Base-by-base conservation (phyloP, 2,113 vertebrate genomes). In the Castor canadensis region DNA sequence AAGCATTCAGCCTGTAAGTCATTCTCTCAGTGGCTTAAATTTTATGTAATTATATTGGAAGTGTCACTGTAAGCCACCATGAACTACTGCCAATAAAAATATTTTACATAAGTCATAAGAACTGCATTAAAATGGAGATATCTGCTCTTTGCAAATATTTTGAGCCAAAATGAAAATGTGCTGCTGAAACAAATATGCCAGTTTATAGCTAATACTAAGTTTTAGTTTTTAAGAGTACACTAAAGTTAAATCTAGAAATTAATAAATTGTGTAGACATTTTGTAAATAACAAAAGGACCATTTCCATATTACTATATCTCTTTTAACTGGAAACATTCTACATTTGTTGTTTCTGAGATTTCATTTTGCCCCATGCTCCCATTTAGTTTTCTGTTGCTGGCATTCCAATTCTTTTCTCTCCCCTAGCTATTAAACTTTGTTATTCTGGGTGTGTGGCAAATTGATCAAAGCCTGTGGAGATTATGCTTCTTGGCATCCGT, bases 91-190 rank as follows among this genome's bases (percentile, higher is more conserved):
- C 20, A 87, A 71, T 87, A 85, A 91, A 93, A 89, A 72, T 40
- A n/a, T 49, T 30, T 71, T 82, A 67, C 9, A 72, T 90, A 30
- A 81, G 80, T 66, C 64, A 32, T 58, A 85, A 77, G 77, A 84
- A 20, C 52, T 86, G 9, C 26, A 91, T 76, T 87, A 58, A 60
- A 92, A 66, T 92, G 66, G 52, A 90, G 54, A 3, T 90, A 75
- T 85, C 81, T 90, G 32, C 11, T 92, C 32, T 88, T 85, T 93
- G 80, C 43, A 93, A 82, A 73, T 95, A 95, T 95, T 86, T 96
- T 89, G n/a, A 94, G 38, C 56, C 49, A 69, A 38, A 95, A 89
- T 93, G 9, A 80, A 92, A 71, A 85, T 67, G 35, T 66, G 49
- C 19, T 84, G 28, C 30, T 64, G 58, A 88, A 95, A 60, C 9